These are phyloP conservation scores for Oryzias curvinotus DNA, from an alignment of 2,113 vertebrate species.

Conservation along the genomic window DNA sequence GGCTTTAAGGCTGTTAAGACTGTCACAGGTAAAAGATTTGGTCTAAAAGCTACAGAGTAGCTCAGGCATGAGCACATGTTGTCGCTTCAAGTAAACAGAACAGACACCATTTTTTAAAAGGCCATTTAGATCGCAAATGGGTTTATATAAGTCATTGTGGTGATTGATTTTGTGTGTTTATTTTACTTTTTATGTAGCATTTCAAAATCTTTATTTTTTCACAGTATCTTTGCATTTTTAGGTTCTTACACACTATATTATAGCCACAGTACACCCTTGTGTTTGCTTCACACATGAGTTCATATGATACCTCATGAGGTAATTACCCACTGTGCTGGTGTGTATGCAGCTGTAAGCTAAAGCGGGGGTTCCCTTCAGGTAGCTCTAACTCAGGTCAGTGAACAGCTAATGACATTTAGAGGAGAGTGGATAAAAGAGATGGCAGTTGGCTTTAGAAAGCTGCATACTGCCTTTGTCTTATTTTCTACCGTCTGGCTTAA, in stretches of 20 bases:
- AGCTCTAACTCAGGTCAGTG: constrained; percentile 62
- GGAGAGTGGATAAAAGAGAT: constrained; percentile 64
- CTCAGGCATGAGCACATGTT: too few relatives aligned
- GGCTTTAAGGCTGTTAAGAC: too few relatives aligned
- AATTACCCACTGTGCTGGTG: constrained; percentile 65
- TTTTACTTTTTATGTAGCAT: background rate
- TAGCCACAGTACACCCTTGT: constrained; percentile 17
- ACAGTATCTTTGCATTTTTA: background rate
- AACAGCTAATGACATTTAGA: constrained; percentile 74
- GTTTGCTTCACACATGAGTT: constrained; percentile 61
- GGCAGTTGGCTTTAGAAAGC: constrained; percentile 63
- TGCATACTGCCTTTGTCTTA: constrained; percentile 67
- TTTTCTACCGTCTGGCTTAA: constrained; percentile 71
- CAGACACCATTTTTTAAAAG: background rate
- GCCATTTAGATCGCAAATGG: background rate
- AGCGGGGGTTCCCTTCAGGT: constrained; percentile 67
- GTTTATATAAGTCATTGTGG: background rate
- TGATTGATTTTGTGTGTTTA: background rate
- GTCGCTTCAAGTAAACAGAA: background rate
- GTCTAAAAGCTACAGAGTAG: too few relatives aligned
- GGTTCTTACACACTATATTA: background rate
- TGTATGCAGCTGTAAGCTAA: constrained; percentile 55
- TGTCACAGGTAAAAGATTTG: too few relatives aligned
- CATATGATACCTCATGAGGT: constrained; percentile 62
- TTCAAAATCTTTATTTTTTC: background rate